Evolutionary conservation across 2,888 invertebrate species (phyloP).

Genomic region (Cordylochernes scorpioides): DNA sequence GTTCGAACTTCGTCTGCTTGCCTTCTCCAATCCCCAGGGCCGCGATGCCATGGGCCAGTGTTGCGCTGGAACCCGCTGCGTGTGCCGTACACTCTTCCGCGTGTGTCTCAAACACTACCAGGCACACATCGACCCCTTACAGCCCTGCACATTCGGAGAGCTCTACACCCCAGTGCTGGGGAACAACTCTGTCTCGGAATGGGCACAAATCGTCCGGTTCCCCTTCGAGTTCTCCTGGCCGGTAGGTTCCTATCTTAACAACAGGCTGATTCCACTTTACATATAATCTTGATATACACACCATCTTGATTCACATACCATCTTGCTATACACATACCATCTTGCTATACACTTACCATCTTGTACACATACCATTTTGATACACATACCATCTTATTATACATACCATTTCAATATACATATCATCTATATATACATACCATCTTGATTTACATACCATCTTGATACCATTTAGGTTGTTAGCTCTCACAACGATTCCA

Average conservation of each 20-base stretch:
- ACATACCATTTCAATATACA: too few relatives aligned
- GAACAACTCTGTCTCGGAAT: constrained; percentile 29
- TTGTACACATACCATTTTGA: too few relatives aligned
- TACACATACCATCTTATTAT: too few relatives aligned
- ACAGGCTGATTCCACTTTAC: too few relatives aligned
- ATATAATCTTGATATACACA: too few relatives aligned
- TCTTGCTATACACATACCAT: too few relatives aligned
- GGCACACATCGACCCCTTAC: constrained; percentile 63
- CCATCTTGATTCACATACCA: too few relatives aligned
- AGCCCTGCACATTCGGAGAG: constrained; percentile 77
- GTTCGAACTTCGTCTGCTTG: constrained; percentile 72
- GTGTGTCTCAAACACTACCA: constrained; percentile 90
- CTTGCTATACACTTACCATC: too few relatives aligned
- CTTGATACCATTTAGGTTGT: too few relatives aligned
- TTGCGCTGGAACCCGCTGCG: constrained; percentile 34
- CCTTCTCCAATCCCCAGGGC: constrained; percentile 67
- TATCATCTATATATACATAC: too few relatives aligned
- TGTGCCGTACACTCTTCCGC: constrained; percentile 73
- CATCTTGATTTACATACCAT: too few relatives aligned
- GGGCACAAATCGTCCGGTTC: constrained; percentile 35
- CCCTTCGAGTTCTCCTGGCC: constrained; percentile 87
- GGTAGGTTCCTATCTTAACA: constrained; percentile 43
- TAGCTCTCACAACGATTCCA: too few relatives aligned
- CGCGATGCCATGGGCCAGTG: constrained; percentile 75
- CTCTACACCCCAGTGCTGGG: constrained; percentile 61